Percentiles rank a stretch among this genome's conserved stretches.
Evolutionary conservation across 2,797 vertebrate species (phyloP).

Genomic region (Pipistrellus nathusii): DNA sequence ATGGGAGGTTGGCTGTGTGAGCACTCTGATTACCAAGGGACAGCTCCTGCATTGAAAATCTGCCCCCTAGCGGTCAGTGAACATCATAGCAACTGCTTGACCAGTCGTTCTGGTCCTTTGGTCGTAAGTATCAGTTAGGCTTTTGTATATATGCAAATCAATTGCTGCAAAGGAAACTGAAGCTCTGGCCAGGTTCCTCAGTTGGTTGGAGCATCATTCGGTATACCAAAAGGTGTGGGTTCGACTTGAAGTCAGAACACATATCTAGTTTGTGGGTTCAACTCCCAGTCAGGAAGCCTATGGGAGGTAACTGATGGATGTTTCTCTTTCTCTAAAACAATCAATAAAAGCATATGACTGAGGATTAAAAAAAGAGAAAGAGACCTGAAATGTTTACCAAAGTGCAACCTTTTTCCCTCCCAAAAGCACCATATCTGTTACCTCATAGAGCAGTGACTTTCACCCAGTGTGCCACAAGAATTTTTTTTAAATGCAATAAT

Average conservation of each 20-base stretch:
- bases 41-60: no score
- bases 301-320: not conserved
- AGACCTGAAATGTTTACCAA: not conserved
- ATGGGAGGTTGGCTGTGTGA: no score
- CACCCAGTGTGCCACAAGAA: not conserved
- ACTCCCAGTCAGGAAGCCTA: not conserved
- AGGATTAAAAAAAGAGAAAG: not conserved
- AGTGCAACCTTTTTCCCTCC: rapidly evolving
- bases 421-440: not conserved
- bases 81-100: no score
- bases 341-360: not conserved
- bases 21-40: no score
- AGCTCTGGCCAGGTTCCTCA: not conserved
- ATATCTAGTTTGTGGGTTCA: not conserved
- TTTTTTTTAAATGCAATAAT: not conserved
- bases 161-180: not conserved
- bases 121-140: no score
- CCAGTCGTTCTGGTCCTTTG: no score
- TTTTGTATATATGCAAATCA: not conserved
- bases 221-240: not conserved
- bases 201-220: not conserved
- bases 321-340: not conserved
- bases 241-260: not conserved
- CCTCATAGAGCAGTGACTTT: not conserved
- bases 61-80: no score